Evolutionary conservation across 1,140 invertebrate genomes (phyloP), one percentile per base, ranked within the genome.

Genomic region (Pectinophora gossypiella): DNA sequence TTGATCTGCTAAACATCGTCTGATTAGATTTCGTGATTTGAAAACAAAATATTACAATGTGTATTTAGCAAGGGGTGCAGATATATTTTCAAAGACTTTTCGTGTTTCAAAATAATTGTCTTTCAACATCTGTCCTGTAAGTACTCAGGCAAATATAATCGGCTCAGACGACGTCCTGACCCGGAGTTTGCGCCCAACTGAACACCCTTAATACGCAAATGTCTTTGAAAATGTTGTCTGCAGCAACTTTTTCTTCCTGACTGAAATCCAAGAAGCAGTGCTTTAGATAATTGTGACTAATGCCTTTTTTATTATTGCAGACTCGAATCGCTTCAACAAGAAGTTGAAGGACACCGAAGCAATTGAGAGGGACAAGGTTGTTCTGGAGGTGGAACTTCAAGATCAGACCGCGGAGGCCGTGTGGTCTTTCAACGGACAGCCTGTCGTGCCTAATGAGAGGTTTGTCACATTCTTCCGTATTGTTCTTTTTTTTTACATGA

Each of bases 261-360:
- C 9, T 9, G 2, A 2, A 32, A 7, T 12, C 9, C 1, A 9
- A 32, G 1, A 7, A 9, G 27, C n/a, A 32, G 1, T 32, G 1
- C n/a, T 32, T 32, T 32, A 3, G 27, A 7, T 32, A 1, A 32
- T 32, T 32, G n/a, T n/a, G 6, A 32, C 27, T 3, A 32, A 32
- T 12, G 1, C 7, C 9, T 32, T 23, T 32, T 32, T 9, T 32
- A 12, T 9, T 9, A 32, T 32, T 16, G 16, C 74, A 97, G 96
- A 98, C 89, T 93, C 94, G 64, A 98, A 99, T 87, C 93, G 95
- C 59, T 98, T 99, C 89, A 96, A 97, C 81, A 98, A 99, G 89
- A 98, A 98, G 88, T 91, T 99, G 3, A 96, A 98, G 78, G 97
- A 99, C 81, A 97, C 95, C 1, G 94, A 94, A 60, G 94, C 92